Conservation (phyloP, 2,113 vertebrate species). For the Spermophilus dauricus region DNA sequence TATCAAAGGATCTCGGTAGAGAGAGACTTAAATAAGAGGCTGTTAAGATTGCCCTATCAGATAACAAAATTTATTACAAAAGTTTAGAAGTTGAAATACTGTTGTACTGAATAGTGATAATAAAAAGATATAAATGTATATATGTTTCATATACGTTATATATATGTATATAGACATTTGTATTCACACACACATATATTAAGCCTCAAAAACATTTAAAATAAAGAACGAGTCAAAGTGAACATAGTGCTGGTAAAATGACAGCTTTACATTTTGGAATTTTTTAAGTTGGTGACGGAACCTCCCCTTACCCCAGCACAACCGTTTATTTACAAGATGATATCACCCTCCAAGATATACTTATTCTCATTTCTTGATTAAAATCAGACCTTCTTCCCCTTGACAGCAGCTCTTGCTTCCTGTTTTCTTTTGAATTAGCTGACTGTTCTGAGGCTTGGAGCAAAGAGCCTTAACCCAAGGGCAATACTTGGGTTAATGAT, state of each 20-base stretch:
- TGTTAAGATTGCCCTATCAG: background rate
- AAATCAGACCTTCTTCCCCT: conserved; percentile 3
- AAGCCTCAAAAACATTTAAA: background rate
- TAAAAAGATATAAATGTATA: background rate
- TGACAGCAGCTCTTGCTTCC: conserved; percentile 10
- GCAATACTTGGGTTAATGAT: background rate
- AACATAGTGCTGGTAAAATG: background rate
- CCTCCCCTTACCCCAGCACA: background rate
- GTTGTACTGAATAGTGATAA: background rate
- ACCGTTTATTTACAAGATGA: background rate
- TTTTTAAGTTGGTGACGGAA: background rate
- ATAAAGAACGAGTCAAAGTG: background rate
- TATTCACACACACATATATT: background rate
- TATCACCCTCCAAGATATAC: conserved; percentile 40
- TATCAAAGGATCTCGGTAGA: background rate
- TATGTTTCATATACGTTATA: background rate
- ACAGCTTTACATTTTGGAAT: background rate
- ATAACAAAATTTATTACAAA: background rate
- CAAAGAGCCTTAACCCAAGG: background rate
- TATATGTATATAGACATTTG: background rate
- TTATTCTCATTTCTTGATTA: conserved; percentile 54
- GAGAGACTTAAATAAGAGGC: background rate
- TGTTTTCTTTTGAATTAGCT: conserved; percentile 40
- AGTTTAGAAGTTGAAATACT: background rate
- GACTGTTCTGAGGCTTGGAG: background rate